phyloP scores from a whole-genome alignment of 2,797 vertebrate species.

The Enoplosus armatus region DNA sequence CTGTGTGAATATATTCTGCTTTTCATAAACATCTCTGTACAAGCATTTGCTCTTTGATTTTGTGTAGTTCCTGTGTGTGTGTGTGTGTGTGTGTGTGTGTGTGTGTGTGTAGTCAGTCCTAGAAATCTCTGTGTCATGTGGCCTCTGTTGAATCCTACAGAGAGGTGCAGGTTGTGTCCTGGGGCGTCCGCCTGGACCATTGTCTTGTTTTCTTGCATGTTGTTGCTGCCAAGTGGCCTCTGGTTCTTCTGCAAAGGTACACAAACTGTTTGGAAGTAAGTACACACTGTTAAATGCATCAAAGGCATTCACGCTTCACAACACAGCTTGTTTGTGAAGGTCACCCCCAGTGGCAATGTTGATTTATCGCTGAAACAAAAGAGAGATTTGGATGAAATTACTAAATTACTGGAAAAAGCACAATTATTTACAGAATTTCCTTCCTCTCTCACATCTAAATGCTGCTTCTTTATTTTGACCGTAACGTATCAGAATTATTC shows the following conservation, averaged over 20 bases:
- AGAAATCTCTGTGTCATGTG: background rate
- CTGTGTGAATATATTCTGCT: background rate
- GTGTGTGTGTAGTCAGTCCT: background rate
- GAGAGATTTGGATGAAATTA: background rate
- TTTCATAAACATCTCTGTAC: slow-evolving; percentile 12
- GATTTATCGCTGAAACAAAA: background rate
- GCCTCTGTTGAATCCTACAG: background rate
- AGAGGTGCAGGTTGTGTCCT: slow-evolving; percentile 7
- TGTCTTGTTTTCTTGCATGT: slow-evolving; percentile 20
- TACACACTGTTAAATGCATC: background rate
- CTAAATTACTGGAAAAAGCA: background rate
- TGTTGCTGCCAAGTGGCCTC: slow-evolving; percentile 1
- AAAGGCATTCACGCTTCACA: background rate
- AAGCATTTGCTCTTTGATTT: slow-evolving; percentile 30
- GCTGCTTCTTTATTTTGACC: slow-evolving; percentile 1
- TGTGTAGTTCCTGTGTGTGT: slow-evolving; percentile 12
- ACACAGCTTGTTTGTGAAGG: background rate
- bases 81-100: slow-evolving; percentile 15
- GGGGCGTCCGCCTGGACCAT: background rate
- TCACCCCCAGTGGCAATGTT: background rate
- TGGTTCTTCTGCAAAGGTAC: background rate
- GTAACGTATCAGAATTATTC: background rate
- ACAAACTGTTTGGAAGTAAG: slow-evolving; percentile 6
- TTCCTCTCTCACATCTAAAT: slow-evolving; percentile 5
- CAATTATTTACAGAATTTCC: background rate